phyloP scores from a whole-genome alignment of 2,888 invertebrate genomes.

The Ferrisia virgata region DNA sequence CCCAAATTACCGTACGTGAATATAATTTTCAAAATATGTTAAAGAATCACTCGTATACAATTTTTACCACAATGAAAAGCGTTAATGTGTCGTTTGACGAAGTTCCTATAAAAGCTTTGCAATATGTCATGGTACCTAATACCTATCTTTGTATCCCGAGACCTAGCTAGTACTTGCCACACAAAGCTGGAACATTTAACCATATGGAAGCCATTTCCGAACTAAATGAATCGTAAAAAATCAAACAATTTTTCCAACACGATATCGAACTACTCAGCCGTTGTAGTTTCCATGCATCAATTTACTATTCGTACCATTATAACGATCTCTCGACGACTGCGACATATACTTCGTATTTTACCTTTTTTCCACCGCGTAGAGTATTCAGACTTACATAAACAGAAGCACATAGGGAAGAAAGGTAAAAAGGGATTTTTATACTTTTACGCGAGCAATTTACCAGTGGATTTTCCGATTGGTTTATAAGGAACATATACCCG shows the following conservation, averaged over 20 bases:
- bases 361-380: background rate
- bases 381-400: background rate
- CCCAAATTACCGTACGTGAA: too few relatives aligned
- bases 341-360: background rate
- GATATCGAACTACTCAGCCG: background rate
- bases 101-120: too few relatives aligned
- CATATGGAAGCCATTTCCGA: background rate
- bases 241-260: background rate
- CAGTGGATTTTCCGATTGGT: background rate
- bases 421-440: background rate
- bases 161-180: background rate
- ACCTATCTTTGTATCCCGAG: too few relatives aligned
- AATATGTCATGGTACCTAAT: too few relatives aligned
- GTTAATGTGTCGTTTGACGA: too few relatives aligned
- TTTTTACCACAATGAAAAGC: too few relatives aligned
- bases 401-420: too few relatives aligned
- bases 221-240: constrained; percentile 3
- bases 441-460: background rate
- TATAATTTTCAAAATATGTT: too few relatives aligned
- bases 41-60: too few relatives aligned
- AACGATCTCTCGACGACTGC: background rate
- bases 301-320: background rate
- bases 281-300: background rate
- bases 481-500: background rate
- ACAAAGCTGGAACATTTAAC: background rate